A percentile compares a stretch with the other conserved stretches of the same genome.
These are phyloP conservation scores for Diploptera punctata DNA, from an alignment of 2,888 invertebrate genomes.

Conservation along the genomic window DNA sequence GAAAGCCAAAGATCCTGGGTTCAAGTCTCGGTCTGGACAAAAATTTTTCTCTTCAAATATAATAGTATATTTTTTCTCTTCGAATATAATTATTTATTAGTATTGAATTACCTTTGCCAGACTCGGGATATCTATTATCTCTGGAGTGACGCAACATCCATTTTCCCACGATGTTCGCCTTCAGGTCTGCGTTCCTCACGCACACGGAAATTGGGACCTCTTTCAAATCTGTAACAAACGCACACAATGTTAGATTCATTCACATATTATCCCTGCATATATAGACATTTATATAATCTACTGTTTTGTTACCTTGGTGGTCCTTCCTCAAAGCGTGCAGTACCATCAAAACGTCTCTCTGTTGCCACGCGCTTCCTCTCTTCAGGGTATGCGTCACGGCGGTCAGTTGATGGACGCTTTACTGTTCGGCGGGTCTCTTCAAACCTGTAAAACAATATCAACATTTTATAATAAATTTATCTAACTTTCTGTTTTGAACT, in stretches of 20 bases:
- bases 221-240: slow-evolving; percentile 36
- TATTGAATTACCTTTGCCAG: slow-evolving; percentile 37
- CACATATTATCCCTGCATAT: not conserved
- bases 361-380: slow-evolving; percentile 51
- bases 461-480: not conserved
- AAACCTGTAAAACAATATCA: slow-evolving; percentile 32
- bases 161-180: slow-evolving; percentile 37
- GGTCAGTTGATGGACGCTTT: slow-evolving; percentile 60
- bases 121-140: slow-evolving; percentile 38
- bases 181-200: slow-evolving; percentile 39
- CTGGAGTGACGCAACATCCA: slow-evolving; percentile 36
- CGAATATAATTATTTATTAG: too few relatives aligned
- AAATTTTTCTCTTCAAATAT: too few relatives aligned
- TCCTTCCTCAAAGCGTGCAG: slow-evolving; percentile 61
- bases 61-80: too few relatives aligned
- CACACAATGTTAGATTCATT: too few relatives aligned
- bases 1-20: too few relatives aligned
- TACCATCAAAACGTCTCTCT: slow-evolving; percentile 58
- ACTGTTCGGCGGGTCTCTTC: slow-evolving; percentile 64
- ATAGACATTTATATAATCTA: not conserved
- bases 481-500: too few relatives aligned
- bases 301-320: not conserved
- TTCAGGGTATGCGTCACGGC: slow-evolving; percentile 52
- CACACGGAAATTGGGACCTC: slow-evolving; percentile 30
- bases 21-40: too few relatives aligned